Evolutionary conservation across 2,113 vertebrate genomes (phyloP), one percentile per base, ranked within the genome.

Genomic region (Bufo gargarizans): DNA sequence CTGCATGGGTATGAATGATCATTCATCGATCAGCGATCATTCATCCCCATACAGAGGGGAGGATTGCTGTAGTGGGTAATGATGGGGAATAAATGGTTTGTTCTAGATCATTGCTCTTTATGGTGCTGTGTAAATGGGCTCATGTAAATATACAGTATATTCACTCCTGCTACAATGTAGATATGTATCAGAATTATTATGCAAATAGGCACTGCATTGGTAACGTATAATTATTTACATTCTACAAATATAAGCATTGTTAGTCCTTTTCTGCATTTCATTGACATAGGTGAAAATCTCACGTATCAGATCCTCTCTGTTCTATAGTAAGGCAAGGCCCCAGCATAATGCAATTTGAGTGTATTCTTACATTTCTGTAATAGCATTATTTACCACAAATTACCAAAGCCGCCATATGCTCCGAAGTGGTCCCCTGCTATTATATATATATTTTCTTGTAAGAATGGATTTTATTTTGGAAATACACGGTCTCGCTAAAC

Each of bases 351-450:
- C 22, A 69, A 69, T 69, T n/a, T 69, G 22, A 69, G 67, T 22
- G 22, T 20, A n/a, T 9, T 65, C 63, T 69, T 69, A 69, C 22
- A 69, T 69, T 8, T 69, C 67, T 69, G 67, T 69, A n/a, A n/a
- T 69, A 69, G 22, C 67, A 69, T 69, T 69, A 69, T 33, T 69
- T 69, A 69, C 22, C 22, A 69, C 11, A 22, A 69, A n/a, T 19
- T 22, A 9, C n/a, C 11, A 63, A 69, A 69, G 13, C 67, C 22
- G 22, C 20, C 67, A 69, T 69, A 69, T 69, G 67, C 13, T 69
- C 22, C n/a, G 22, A 69, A 69, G 67, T 69, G 67, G 20, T 69
- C 67, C 67, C 67, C 67, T 69, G 67, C 67, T 69, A 69, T 69
- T 69, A 69, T 69, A 69, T 69, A n/a, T 69, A 69, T 69, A 69